Conservation (phyloP, 2,113 vertebrate genomes). For the Cnemophilus loriae region DNA sequence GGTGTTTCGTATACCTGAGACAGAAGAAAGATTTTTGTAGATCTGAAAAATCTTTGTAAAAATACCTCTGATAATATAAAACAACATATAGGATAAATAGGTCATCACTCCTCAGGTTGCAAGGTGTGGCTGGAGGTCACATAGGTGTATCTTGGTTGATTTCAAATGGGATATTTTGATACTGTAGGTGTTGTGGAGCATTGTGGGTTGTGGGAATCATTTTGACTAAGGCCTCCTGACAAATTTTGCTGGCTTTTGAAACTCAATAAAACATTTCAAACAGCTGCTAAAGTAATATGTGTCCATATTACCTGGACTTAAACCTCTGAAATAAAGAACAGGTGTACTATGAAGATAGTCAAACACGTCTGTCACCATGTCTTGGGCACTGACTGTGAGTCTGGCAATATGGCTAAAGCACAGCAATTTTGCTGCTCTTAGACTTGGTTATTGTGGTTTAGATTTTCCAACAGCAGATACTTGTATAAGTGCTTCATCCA, state of each 20-base stretch:
- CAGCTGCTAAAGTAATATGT: not conserved
- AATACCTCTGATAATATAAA: not conserved
- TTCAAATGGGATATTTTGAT: not conserved
- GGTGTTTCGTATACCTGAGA: not conserved
- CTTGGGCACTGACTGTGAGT: not conserved
- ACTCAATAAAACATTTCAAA: not conserved
- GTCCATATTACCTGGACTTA: not conserved
- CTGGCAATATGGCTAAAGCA: not conserved
- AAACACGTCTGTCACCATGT: fast-evolving
- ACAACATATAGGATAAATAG: not conserved
- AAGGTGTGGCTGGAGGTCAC: not conserved
- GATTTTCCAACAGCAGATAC: not conserved
- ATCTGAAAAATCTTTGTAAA: not conserved
- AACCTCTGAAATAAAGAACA: not conserved
- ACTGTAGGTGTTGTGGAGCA: not conserved
- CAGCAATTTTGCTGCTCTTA: not conserved
- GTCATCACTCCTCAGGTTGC: not conserved
- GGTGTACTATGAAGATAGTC: not conserved
- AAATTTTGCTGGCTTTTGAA: not conserved
- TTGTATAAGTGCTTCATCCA: not conserved
- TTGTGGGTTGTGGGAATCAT: not conserved
- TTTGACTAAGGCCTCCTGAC: not conserved
- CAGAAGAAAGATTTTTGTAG: not conserved
- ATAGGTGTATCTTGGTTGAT: not conserved
- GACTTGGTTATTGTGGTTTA: not conserved